These are phyloP conservation scores for Danio jaintianensis DNA, from an alignment of 2,797 vertebrate species.

Conservation along the genomic window DNA sequence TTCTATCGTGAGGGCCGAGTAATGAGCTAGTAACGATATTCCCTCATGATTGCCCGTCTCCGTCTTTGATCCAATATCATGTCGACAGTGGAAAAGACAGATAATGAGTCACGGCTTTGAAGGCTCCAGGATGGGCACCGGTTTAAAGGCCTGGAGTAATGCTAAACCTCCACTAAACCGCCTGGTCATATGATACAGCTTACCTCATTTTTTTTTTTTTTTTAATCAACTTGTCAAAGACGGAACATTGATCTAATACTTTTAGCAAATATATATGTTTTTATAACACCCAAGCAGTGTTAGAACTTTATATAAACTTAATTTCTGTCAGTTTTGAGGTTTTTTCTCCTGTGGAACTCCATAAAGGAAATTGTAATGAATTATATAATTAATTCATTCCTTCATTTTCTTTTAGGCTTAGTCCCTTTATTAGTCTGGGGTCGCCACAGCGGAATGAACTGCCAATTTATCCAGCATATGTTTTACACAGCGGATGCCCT, in stretches of 20 bases:
- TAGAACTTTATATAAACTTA: slow-evolving; percentile 37
- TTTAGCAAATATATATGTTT: slow-evolving; percentile 46
- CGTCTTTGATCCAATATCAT: slow-evolving; percentile 61
- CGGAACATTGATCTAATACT: slow-evolving; percentile 59
- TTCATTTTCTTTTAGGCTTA: too few species aligned
- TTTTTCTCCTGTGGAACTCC: not conserved
- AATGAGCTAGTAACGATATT: slow-evolving; percentile 48
- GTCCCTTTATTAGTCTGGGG: too few species aligned
- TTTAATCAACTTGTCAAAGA: slow-evolving; percentile 60
- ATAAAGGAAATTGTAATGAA: not conserved
- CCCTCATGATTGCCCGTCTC: slow-evolving; percentile 41
- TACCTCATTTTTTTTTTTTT: slow-evolving; percentile 46
- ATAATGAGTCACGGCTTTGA: slow-evolving; percentile 69
- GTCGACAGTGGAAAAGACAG: slow-evolving; percentile 61
- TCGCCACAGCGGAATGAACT: too few species aligned
- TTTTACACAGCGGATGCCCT: too few species aligned
- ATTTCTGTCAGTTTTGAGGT: slow-evolving; percentile 31
- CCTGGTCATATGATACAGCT: slow-evolving; percentile 61
- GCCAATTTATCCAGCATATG: too few species aligned
- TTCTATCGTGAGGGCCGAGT: slow-evolving; percentile 39
- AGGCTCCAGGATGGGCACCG: slow-evolving; percentile 58
- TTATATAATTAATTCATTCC: not conserved
- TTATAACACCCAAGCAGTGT: slow-evolving; percentile 11
- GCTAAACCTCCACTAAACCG: slow-evolving; percentile 63
- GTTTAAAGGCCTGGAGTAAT: slow-evolving; percentile 72